phyloP scores from a whole-genome alignment of 2,888 invertebrate species.

The Caenorhabditis wallacei region DNA sequence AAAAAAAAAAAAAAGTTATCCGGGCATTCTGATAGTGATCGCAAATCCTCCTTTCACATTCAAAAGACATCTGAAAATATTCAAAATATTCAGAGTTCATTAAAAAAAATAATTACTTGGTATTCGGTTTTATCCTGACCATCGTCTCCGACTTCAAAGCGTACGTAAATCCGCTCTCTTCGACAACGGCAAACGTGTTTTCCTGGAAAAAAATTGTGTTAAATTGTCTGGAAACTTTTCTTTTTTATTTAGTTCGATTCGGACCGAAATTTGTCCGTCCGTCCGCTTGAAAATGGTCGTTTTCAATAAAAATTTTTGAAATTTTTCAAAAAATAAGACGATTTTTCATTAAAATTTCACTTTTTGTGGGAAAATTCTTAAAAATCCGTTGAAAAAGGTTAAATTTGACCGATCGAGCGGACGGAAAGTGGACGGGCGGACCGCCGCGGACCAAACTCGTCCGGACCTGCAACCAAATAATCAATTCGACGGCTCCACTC shows the following conservation, averaged over 20 bases:
- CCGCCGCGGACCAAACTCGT: too few species aligned
- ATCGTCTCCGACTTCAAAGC: constrained; percentile 66
- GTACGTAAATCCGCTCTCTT: constrained; percentile 64
- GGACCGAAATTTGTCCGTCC: too few species aligned
- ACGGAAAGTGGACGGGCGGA: too few species aligned
- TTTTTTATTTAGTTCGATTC: too few species aligned
- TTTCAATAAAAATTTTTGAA: too few species aligned
- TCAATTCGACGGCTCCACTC: constrained; percentile 69
- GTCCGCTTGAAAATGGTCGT: too few species aligned
- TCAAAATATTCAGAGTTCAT: background rate
- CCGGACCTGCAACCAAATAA: constrained; percentile 75
- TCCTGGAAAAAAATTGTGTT: constrained; percentile 43
- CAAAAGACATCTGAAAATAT: constrained; percentile 66
- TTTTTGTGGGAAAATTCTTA: too few species aligned
- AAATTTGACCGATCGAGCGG: too few species aligned
- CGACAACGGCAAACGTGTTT: constrained; percentile 67
- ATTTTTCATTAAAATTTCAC: too few species aligned
- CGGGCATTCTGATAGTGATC: constrained; percentile 69
- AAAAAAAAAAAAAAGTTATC: constrained; percentile 25
- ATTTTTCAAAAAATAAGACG: too few species aligned
- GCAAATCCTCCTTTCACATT: constrained; percentile 68
- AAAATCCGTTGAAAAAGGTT: too few species aligned
- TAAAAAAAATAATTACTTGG: constrained; percentile 44
- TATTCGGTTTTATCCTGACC: constrained; percentile 66
- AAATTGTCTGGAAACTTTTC: background rate